Percentiles rank a stretch among this genome's conserved stretches.
Conservation (phyloP, 2,113 vertebrate genomes). For the Grallaria varia region DNA sequence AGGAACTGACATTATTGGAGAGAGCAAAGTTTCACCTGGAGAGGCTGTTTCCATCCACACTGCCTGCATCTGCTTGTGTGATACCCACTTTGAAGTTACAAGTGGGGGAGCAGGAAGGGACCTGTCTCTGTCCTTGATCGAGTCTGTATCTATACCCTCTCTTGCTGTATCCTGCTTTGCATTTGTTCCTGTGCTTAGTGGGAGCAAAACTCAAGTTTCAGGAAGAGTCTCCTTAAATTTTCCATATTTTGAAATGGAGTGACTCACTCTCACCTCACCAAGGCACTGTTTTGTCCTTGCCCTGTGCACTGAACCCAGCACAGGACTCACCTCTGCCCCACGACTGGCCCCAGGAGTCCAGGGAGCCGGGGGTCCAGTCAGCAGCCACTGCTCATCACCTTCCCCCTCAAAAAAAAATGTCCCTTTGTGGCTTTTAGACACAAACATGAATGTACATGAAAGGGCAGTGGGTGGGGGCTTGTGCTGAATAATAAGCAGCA, state of each 20-base stretch:
- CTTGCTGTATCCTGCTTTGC: neutral
- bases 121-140: accelerated
- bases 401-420: constrained; percentile 33
- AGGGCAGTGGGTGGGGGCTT: constrained; percentile 33
- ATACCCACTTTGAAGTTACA: neutral
- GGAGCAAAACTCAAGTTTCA: constrained; percentile 40
- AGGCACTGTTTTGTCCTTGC: neutral
- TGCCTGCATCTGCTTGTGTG: neutral
- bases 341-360: neutral
- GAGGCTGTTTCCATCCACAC: neutral
- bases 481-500: constrained; percentile 52
- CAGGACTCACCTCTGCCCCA: neutral
- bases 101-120: neutral
- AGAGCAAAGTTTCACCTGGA: neutral
- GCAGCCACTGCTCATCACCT: neutral
- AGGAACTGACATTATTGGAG: neutral
- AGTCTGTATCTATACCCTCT: neutral
- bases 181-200: neutral
- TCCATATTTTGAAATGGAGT: constrained; percentile 17
- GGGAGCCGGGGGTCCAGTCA: neutral
- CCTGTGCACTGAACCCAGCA: neutral
- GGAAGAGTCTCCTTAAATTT: constrained; percentile 39
- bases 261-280: neutral
- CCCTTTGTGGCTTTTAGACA: constrained; percentile 30
- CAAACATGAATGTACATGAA: constrained; percentile 29